Evolutionary conservation across 2,888 invertebrate genomes (phyloP), one percentile per base, ranked within the genome.

Genomic region (Leucophenga montana): DNA sequence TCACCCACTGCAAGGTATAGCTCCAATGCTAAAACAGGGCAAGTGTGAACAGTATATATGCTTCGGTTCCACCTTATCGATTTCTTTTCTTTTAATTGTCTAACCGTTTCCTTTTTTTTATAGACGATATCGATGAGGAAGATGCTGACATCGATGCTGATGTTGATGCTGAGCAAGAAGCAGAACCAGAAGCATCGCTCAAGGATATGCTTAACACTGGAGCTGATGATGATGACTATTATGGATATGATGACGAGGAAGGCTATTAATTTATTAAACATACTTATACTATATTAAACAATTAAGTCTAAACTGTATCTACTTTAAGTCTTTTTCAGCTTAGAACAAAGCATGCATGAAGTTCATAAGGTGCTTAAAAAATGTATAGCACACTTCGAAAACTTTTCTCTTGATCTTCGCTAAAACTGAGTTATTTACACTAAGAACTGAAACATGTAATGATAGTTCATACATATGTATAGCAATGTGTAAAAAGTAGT

Each of bases 221-320:
- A 18, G 74, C 72, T 14, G 92, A 92, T 14, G 92, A 92, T 33
- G 92, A 92, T 22, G 92, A 92, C 62, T 93, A 92, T 76, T 93
- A 93, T 77, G 93, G 91, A 54, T 93, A 92, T 74, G 93, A 94
- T 68, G 94, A 94, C 73, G 94, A 94, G 69, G 92, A 91, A 80
- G 91, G 91, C 84, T 91, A 89, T 69, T 85, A 77, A 71, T 14
- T 67, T 64, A 67, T 61, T 31, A 13, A 13, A 54, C 71, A 20
- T 20, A 8, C 9, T n/a, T n/a, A n/a, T 20, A 48, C 1, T 50
- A 13, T 27, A 39, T 3, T 50, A 50, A 18, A 3, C 8, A 46
- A 2, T 50, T 80, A 80, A 65, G 16, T 46, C 20, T 48, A 66
- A 48, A 50, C 22, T 31, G 13, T 14, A 48, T 72, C 68, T 66